Evolutionary conservation across 2,888 invertebrate genomes (phyloP), one percentile per base, ranked within the genome.

Genomic region (Saturnia japonica): DNA sequence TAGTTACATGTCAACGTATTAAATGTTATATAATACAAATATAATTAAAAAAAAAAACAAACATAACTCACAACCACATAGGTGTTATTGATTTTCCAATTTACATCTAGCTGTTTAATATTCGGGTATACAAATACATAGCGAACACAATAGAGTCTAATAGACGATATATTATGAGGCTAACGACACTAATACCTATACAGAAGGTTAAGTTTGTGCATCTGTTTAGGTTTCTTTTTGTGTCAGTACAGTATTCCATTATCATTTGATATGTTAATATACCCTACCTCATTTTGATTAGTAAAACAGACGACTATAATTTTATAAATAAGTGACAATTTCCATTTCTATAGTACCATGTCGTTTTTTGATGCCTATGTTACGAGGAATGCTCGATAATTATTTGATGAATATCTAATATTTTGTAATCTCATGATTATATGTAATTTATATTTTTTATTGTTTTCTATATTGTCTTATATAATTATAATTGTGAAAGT

Each of bases 251-350:
- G 80, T 82, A 80, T 83, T 82, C 76, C 71, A 79, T 70, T 74
- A 75, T 76, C 74, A 72, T 51, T 73, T 70, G 42, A 64, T 72
- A 69, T 73, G 67, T 60, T 60, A 28, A 25, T 19, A 40, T 16
- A 42, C 22, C 73, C 75, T 83, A 83, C 79, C 83, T 83, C 81
- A 79, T 73, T 75, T 74, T 74, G 76, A 70, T 74, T 76, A 73
- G 72, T 73, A 71, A 67, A 60, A 66, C 69, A 67, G 62, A 51
- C 47, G 40, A 16, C 12, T n/a, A 28, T 62, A 42, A 19, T 34
- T 9, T 45, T 69, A 45, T 40, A 40, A 40, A 64, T 62, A 62
- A 28, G 28, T 64, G 40, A 64, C 64, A 40, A 64, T n/a, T 64
- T 40, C 40, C 22, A 60, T 28, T 28, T 60, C 28, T 40, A 40